Evolutionary conservation across 2,113 vertebrate genomes (phyloP).

Genomic region (Indicator indicator): DNA sequence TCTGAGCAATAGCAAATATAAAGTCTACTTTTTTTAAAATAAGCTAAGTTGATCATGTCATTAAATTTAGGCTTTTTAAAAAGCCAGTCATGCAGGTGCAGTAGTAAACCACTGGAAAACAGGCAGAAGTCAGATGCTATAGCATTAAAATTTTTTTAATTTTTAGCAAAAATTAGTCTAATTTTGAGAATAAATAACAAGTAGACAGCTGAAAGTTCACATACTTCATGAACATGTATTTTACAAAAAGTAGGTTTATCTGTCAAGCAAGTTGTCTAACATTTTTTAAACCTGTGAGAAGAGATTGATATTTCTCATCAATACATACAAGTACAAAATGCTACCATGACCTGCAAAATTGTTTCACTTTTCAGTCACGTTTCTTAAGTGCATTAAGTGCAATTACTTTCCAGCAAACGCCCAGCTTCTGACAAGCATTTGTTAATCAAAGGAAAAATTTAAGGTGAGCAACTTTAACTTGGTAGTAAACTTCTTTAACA

Average conservation of each 20-base stretch:
- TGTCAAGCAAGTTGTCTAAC: background rate
- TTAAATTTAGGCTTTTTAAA: background rate
- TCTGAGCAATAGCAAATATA: background rate
- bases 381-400: background rate
- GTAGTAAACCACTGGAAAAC: background rate
- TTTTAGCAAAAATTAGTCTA: background rate
- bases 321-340: background rate
- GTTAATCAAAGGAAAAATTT: slow-evolving; percentile 51
- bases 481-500: slow-evolving; percentile 63
- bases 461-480: slow-evolving; percentile 70
- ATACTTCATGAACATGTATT: background rate
- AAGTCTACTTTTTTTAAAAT: background rate
- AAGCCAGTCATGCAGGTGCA: background rate
- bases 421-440: slow-evolving; percentile 59
- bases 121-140: background rate
- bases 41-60: background rate
- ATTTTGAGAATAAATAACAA: background rate
- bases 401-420: slow-evolving; percentile 6
- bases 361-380: background rate
- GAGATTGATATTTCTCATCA: background rate
- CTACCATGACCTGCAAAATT: background rate
- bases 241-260: background rate
- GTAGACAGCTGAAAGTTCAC: background rate
- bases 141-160: background rate
- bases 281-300: background rate